Evolutionary conservation across 1,140 invertebrate species (phyloP).

Genomic region (Trypoxylus dichotomus): DNA sequence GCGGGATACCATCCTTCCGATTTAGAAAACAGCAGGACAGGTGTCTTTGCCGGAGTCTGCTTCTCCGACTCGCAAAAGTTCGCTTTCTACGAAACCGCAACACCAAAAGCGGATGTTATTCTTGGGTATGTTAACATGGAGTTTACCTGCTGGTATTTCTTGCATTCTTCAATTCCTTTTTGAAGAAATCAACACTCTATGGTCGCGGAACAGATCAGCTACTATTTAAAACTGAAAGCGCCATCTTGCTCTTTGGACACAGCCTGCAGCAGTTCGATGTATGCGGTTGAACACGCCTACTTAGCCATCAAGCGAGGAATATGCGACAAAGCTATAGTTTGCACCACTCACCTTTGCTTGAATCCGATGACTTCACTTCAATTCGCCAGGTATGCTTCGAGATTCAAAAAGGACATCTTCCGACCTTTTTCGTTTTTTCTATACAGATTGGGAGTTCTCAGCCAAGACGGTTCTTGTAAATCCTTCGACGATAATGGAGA

Average conservation of each 20-base stretch:
- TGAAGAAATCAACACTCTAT: constrained; percentile 61
- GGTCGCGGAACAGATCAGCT: constrained; percentile 89
- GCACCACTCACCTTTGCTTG: constrained; percentile 79
- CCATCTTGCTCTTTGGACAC: constrained; percentile 86
- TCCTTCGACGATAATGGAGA: constrained; percentile 83
- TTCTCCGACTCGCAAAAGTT: constrained; percentile 69
- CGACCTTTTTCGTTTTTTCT: neutral
- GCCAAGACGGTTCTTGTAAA: constrained; percentile 83
- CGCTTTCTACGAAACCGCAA: neutral
- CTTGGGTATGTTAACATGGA: neutral
- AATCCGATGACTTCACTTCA: constrained; percentile 85
- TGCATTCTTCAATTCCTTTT: neutral
- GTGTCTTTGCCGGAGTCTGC: constrained; percentile 77
- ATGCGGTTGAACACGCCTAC: constrained; percentile 83
- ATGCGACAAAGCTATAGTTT: constrained; percentile 87
- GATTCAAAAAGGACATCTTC: neutral
- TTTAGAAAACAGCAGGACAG: constrained; percentile 70
- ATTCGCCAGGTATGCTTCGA: constrained; percentile 63
- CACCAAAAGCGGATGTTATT: neutral
- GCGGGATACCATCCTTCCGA: constrained; percentile 67
- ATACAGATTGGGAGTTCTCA: constrained; percentile 77
- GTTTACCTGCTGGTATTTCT: neutral
- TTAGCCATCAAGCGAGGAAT: constrained; percentile 72
- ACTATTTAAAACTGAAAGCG: constrained; percentile 68
- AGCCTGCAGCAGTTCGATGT: constrained; percentile 87